A percentile compares a stretch with the other conserved stretches of the same genome.
Conservation (phyloP, 2,888 invertebrate species). For the Hipparchia semele region DNA sequence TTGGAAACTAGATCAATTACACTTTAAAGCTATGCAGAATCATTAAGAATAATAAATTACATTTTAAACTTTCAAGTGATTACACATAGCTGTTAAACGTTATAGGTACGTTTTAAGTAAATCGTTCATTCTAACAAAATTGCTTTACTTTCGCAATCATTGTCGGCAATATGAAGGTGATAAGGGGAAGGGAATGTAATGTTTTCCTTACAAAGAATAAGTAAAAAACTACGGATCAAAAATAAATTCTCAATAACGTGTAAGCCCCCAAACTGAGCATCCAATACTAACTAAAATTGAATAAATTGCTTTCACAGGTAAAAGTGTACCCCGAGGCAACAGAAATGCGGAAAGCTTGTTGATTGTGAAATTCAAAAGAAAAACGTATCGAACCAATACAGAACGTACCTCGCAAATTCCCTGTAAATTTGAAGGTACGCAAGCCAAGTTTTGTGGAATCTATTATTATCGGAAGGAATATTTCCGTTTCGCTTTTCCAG, state of each 20-base stretch:
- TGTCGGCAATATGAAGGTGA: background rate
- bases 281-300: conserved; percentile 25
- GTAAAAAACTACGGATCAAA: background rate
- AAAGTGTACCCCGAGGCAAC: conserved; percentile 29
- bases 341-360: conserved; percentile 25
- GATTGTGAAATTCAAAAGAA: conserved; percentile 39
- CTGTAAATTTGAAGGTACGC: conserved; percentile 35
- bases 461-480: conserved; percentile 37
- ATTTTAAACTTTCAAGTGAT: background rate
- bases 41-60: background rate
- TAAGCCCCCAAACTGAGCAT: conserved; percentile 24
- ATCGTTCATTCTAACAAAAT: background rate
- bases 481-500: conserved; percentile 24
- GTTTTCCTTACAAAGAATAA: no score
- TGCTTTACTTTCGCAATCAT: background rate
- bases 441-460: conserved; percentile 27
- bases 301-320: conserved; percentile 32
- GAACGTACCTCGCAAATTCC: conserved; percentile 31
- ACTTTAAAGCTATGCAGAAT: background rate
- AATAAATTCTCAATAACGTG: background rate
- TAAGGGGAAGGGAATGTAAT: no score
- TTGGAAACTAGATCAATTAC: background rate
- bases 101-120: background rate
- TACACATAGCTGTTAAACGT: background rate
- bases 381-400: conserved; percentile 33